Base-by-base conservation (phyloP, 2,888 invertebrate species). In the Andrena chrysosceles region DNA sequence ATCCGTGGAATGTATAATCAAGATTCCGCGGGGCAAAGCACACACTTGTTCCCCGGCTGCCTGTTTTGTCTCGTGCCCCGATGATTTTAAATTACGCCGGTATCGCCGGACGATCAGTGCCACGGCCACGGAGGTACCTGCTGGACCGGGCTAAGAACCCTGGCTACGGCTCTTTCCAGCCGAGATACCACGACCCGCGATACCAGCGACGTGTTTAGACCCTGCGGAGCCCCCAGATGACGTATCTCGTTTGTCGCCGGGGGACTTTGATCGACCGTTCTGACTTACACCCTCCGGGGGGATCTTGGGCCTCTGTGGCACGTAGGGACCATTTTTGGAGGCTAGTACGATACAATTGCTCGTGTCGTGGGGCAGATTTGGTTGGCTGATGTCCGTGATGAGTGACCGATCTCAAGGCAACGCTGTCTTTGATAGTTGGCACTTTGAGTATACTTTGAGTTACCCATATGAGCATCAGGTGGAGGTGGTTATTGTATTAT, bases 1-100 rank as follows among this genome's bases (percentile, higher is more conserved):
- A 91, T 89, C 88, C 89, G 76, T 86, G 91, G 91, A 91, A 91
- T 92, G 91, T 90, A 89, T 91, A 91, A 92, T 92, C 92, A 91
- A 92, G 92, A 92, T 92, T 89, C 88, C 88, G 88, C 78, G 87
- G 85, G 88, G 79, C 85, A 84, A 89, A 86, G 84, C 89, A 86
- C 90, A 89, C 91, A 90, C 91, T 91, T 91, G 91, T 90, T 90
- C 86, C 74, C 74, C 81, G 87, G 86, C 90, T 89, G 91, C 90
- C 90, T 90, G 91, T 91, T 91, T 91, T 91, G 92, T 91, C 91
- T 90, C 90, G 91, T 91, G 91, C 89, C 87, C 89, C 91, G 89
- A 91, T 91, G 91, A 92, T 92, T 92, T 92, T 91, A 91, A 92
- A 92, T 92, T 91, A 91, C 89, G 87, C 87, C 87, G 88, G 89